Evolutionary conservation across 2,113 vertebrate genomes (phyloP).

Genomic region (Otocyon megalotis): DNA sequence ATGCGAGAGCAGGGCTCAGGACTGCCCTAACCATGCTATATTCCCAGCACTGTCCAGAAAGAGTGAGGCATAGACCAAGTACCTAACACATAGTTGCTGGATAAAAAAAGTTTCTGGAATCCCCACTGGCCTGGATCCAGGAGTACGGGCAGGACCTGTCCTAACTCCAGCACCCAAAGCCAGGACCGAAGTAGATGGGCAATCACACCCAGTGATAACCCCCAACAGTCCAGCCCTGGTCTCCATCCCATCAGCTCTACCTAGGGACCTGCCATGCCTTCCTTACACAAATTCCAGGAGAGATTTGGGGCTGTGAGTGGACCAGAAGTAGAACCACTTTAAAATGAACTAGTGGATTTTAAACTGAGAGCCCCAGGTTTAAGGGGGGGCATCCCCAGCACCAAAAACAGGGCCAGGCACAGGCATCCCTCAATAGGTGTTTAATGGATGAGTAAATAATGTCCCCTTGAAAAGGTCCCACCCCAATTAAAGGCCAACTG

Average conservation of each 20-base stretch:
- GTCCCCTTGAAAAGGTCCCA: slow-evolving; percentile 37
- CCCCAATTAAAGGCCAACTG: slow-evolving; percentile 70
- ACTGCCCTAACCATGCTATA: background rate
- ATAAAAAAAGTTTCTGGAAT: background rate
- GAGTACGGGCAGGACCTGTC: background rate
- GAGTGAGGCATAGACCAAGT: background rate
- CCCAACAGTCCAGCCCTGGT: background rate
- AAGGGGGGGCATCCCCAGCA: background rate
- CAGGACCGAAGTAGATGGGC: background rate
- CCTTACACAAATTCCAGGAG: background rate
- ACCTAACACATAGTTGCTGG: background rate
- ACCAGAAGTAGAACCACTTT: background rate
- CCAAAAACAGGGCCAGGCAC: background rate
- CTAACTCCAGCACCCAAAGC: background rate
- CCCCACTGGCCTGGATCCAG: background rate
- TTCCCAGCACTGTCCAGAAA: background rate
- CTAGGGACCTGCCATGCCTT: background rate
- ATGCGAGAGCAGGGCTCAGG: background rate
- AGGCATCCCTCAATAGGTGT: background rate
- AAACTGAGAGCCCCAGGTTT: background rate
- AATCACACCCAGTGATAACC: background rate
- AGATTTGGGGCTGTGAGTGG: background rate
- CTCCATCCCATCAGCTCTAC: background rate
- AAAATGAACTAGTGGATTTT: slow-evolving; percentile 3
- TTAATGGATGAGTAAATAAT: slow-evolving; percentile 27